Base-by-base conservation (phyloP, 64 coral and sea anemone genomes). In the Montipora sp. region DNA sequence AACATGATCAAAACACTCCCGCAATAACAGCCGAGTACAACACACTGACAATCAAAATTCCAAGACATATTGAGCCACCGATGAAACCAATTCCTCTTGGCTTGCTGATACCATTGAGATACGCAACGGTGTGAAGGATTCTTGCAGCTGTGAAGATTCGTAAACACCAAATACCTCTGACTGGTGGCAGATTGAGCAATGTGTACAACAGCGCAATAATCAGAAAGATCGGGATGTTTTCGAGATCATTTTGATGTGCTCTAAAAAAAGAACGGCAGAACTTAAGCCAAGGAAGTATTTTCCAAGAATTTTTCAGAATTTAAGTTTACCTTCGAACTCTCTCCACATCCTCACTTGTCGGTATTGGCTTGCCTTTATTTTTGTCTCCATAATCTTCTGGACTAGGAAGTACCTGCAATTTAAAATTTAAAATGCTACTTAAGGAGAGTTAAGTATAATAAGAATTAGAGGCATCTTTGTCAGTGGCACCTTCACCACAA, bases 161-260 rank as follows among this genome's bases (percentile, higher is more conserved):
- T 15, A 96, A 76, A 36, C 93, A 92, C 76, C 83, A 92, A 57
- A 96, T 86, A 20, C 87, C 95, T 24, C 87, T 80, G 9, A 59
- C 45, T 13, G 83, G 75, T 47, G 80, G 16, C 24, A 92, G 80
- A 75, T 70, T 59, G 23, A 73, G 63, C 16, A 93, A 77, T 47
- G 86, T 84, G 81, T 93, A 96, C 74, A 75, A 24, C 5, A 93
- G 57, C 19, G 87, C 93, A 61, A 87, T 48, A 51, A 95, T 70
- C 14, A 95, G 73, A 69, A 95, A 95, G 3, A 87, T 43, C 12
- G 89, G 88, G 18, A 95, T 95, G 65, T 91, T 95, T 71, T 95
- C 93, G 45, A 95, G 73, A 46, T 95, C 93, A 87, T 95, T 95
- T 16, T 61, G 81, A 51, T 95, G 93, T 12, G 89, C 93, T 75